Evolutionary conservation across 2,888 invertebrate genomes (phyloP), one percentile per base, ranked within the genome.

Genomic region (Colostygia pectinataria): DNA sequence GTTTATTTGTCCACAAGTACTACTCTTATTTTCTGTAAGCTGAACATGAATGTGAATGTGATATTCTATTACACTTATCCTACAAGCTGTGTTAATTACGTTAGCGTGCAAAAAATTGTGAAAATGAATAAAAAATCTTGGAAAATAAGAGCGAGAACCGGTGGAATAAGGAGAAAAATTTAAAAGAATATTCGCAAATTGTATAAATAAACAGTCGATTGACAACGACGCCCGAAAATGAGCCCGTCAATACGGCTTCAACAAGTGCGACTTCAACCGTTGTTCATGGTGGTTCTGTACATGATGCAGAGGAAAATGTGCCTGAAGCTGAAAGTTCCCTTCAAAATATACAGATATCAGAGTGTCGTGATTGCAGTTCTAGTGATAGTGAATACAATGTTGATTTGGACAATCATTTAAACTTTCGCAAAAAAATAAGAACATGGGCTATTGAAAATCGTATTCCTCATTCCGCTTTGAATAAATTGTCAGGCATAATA

Each of bases 271-370:
- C n/a, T n/a, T 29, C 20, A 29, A 29, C 29, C 39, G 29, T 29
- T 13, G 18, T 18, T 10, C 39, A 18, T n/a, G 9, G 20, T 36
- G 15, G 12, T 24, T 24, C 24, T 24, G 24, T 24, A 24, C 24
- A 39, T 39, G 28, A 27, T 39, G 28, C 39, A 39, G 18, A 39
- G 39, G 27, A 39, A 28, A 39, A 27, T 39, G 28, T 39, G 37
- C 37, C 37, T 37, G 37, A 37, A 37, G 24, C 37, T 37, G 37
- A 37, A 37, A 37, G 37, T 37, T 37, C 37, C 37, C 37, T 37
- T 37, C 37, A 37, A 37, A 37, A 37, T 37, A 37, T 37, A 37
- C 37, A 37, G 37, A 37, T 37, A 37, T 37, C 37, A 37, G 25
- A 24, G 37, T 37, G 37, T 37, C 12, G 37, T 37, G 24, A 24